Evolutionary conservation across 2,113 vertebrate species (phyloP).

Genomic region (Tauraco erythrolophus): DNA sequence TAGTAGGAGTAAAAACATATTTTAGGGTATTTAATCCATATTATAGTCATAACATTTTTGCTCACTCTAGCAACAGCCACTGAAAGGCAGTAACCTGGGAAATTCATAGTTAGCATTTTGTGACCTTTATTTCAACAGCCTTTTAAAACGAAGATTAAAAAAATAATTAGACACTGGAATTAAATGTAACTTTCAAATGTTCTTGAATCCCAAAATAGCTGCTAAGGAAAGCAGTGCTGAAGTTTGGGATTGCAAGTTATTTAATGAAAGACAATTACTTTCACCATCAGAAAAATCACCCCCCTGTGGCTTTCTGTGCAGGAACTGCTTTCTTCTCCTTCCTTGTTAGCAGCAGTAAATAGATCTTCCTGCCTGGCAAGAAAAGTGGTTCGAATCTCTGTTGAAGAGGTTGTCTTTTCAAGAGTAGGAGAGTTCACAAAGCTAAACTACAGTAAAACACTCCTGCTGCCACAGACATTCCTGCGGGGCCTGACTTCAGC

Average conservation of each 20-base stretch:
- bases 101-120: slow-evolving; percentile 28
- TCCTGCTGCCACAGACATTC: neutral
- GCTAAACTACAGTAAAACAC: neutral
- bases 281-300: slow-evolving; percentile 3
- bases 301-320: neutral
- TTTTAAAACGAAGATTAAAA: slow-evolving; percentile 28
- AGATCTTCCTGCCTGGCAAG: neutral
- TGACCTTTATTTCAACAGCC: slow-evolving; percentile 26
- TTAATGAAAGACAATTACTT: slow-evolving; percentile 43
- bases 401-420: neutral
- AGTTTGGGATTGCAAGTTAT: slow-evolving; percentile 9
- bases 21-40: neutral
- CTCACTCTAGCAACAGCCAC: neutral
- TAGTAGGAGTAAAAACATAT: neutral
- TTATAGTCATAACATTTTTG: neutral
- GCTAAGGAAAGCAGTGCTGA: neutral
- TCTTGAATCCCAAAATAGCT: slow-evolving; percentile 39
- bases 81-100: slow-evolving; percentile 8
- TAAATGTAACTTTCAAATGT: slow-evolving; percentile 39
- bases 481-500: neutral
- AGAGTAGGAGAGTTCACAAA: neutral
- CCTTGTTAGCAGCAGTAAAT: neutral
- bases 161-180: slow-evolving; percentile 34
- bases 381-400: neutral
- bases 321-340: neutral